Percentiles rank a stretch among this genome's conserved stretches.
Conservation (phyloP, 2,113 vertebrate genomes). For the Riparia riparia region DNA sequence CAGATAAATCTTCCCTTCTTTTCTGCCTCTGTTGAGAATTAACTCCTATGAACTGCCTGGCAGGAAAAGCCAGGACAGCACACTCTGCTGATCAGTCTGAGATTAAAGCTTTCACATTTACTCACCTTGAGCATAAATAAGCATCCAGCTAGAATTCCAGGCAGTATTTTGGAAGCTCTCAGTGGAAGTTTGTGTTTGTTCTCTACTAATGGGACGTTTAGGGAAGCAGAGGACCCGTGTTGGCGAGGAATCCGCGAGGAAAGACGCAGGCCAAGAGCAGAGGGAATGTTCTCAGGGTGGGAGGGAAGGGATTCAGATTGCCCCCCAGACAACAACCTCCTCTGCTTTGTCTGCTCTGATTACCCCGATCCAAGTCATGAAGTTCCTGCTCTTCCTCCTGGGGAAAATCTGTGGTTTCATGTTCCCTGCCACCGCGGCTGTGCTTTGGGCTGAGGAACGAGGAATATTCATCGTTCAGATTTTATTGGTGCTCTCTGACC, state of each 20-base stretch:
- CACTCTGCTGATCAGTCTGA: not conserved
- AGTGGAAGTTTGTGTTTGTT: not conserved
- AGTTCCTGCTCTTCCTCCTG: conserved; percentile 22
- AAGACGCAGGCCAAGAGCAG: not conserved
- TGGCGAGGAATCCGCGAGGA: not conserved
- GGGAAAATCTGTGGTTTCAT: conserved; percentile 36
- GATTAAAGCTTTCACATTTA: not conserved
- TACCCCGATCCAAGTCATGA: not conserved
- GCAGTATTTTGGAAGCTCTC: not conserved
- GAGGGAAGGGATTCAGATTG: not conserved
- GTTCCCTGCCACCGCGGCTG: not conserved
- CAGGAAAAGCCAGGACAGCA: not conserved
- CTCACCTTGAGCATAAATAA: not conserved
- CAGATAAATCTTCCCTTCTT: not conserved
- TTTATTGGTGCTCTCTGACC: conserved; percentile 14
- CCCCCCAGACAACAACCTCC: not conserved
- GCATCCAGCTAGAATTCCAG: not conserved
- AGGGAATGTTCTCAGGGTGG: not conserved
- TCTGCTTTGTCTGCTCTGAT: conserved; percentile 24
- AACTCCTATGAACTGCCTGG: not conserved
- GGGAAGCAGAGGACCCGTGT: not conserved
- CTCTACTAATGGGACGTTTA: not conserved
- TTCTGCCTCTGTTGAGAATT: not conserved
- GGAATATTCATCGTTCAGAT: conserved; percentile 22
- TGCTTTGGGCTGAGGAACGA: not conserved